Evolutionary conservation across 2,888 invertebrate species (phyloP), one percentile per base, ranked within the genome.

Genomic region (Eilema depressum): DNA sequence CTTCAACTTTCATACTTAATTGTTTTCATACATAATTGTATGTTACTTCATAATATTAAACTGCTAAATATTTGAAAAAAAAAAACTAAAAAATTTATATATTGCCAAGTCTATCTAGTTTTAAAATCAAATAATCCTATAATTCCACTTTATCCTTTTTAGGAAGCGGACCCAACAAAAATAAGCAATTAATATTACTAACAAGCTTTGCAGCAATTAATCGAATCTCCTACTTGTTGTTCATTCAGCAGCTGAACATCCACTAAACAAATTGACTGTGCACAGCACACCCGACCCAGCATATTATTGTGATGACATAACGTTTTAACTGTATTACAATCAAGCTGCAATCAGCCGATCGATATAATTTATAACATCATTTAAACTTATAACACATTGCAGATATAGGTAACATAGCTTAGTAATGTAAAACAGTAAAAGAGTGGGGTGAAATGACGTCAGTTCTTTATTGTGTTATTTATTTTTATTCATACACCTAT

Each of bases 191-290:
- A 14, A 17, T 63, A 25, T 23, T 37, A 14, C 0, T n/a, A 25
- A 23, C 10, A 20, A 28, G 20, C 12, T 57, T 12, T 56, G 33
- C 28, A 61, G 12, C n/a, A 63, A 63, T 61, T 63, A 20, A 65
- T 65, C 56, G 47, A 47, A 0, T 8, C 37, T 30, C 8, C 12
- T 61, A 68, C 20, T 11, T 53, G 23, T n/a, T 64, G 26, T 33
- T 28, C 62, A 69, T 67, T 68, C 28, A 37, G 28, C 37, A 68
- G 33, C 57, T 64, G 63, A 53, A 25, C 20, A 60, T n/a, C 25
- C 11, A 41, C 41, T 70, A 66, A 80, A 70, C 73, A 80, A 63
- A 74, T 74, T 80, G 75, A 80, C 75, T 73, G 61, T 59, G 30
- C 28, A 33, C 65, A 61, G 30, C 28, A 33, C 65, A 61, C 28